Percentiles rank a stretch among this genome's conserved stretches.
phyloP scores from a whole-genome alignment of 2,113 vertebrate species.

The Spheniscus mendiculus region DNA sequence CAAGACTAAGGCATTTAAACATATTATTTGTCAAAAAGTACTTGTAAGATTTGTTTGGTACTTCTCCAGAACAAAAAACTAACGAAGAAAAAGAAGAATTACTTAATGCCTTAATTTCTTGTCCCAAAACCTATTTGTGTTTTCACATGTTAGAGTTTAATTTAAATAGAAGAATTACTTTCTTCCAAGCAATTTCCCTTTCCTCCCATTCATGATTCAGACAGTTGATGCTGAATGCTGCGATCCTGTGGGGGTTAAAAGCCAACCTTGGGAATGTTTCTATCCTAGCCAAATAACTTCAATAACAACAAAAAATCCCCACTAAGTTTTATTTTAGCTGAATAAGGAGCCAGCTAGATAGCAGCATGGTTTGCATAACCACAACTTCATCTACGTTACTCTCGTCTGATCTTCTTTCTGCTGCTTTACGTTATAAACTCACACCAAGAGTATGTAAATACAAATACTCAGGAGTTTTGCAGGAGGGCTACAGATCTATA shows the following conservation, averaged over 20 bases:
- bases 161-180: background rate
- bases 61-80: background rate
- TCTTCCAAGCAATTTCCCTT: background rate
- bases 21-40: background rate
- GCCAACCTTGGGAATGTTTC: background rate
- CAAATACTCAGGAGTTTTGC: background rate
- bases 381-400: background rate
- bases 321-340: background rate
- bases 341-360: background rate
- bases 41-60: background rate
- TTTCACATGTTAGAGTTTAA: background rate
- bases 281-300: background rate
- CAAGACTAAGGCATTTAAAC: background rate
- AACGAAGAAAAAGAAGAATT: background rate
- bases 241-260: background rate
- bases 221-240: background rate
- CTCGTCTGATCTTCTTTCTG: background rate
- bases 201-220: background rate
- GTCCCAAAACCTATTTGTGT: background rate
- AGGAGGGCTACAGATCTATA: background rate
- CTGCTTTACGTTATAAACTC: background rate
- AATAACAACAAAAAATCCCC: background rate
- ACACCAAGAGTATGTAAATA: background rate
- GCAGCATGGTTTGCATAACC: background rate
- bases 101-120: background rate